Evolutionary conservation across 2,797 vertebrate genomes (phyloP), one percentile per base, ranked within the genome.

Genomic region (Monodelphis domestica): DNA sequence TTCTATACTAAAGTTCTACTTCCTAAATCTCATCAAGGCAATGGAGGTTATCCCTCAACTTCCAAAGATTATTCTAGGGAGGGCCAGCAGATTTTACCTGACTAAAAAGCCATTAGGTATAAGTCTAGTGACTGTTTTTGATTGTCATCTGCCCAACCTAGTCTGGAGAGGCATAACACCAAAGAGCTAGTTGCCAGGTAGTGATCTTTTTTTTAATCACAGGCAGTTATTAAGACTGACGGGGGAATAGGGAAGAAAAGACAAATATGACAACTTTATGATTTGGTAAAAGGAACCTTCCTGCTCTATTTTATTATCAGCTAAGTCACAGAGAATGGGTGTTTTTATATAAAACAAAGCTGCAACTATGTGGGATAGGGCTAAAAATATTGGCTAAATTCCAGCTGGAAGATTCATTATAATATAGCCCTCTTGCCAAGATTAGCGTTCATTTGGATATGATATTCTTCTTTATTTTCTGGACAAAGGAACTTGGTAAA

Each of bases 391-490:
- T 91, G 87, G 88, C 53, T 92, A 91, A 92, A 91, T 93, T 87
- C 29, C 53, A 95, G 3, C 28, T 91, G 29, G 88, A 53, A 93
- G 53, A 70, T 5, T 70, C 56, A 54, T 70, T 56, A 94, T 24
- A 63, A 90, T 91, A 70, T 87, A 78, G 6, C 17, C n/a, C n/a
- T 89, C 24, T 90, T 55, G n/a, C 28, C 57, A 89, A 96, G 84
- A 88, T 84, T n/a, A 92, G 89, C 89, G 33, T 89, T 88, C 53
- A 87, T 94, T 78, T 88, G 45, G 70, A 95, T 78, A 38, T 45
- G 30, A 10, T 88, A 53, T 9, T 52, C 21, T 96, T 26, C 90
- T 21, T 50, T 28, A 91, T 45, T 50, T 55, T 6, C 53, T n/a
- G 12, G 93, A 88, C 50, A 33, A 92, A 91, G 88, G 5, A 5